Percentiles rank a stretch among this genome's conserved stretches.
phyloP scores from a whole-genome alignment of 2,113 vertebrate species.

The Buteo buteo region DNA sequence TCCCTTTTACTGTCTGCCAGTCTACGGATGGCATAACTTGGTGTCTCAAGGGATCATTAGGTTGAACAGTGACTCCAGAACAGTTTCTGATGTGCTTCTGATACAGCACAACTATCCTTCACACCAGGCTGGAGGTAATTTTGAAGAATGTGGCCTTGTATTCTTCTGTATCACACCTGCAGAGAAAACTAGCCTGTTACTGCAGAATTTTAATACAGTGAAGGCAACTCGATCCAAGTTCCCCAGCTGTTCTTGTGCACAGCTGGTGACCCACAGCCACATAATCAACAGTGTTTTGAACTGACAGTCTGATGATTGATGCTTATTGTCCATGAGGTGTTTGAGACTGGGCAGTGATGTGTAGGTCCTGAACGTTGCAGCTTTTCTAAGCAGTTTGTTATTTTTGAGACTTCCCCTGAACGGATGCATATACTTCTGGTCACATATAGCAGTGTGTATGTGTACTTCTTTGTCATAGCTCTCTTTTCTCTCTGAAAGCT shows the following conservation, averaged over 20 bases:
- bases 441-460: neutral
- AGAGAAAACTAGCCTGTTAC: neutral
- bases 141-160: neutral
- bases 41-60: neutral
- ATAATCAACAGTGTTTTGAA: neutral
- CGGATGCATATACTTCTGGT: rapidly evolving
- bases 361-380: neutral
- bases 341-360: neutral
- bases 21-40: neutral
- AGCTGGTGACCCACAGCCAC: neutral
- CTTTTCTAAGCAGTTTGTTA: neutral
- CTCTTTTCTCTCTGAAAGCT: neutral
- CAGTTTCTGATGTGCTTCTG: neutral
- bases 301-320: neutral
- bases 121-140: neutral
- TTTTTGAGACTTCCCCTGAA: neutral
- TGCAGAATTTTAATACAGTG: neutral
- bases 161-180: neutral
- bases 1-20: neutral
- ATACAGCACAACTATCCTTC: neutral
- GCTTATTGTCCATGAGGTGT: neutral
- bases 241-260: neutral
- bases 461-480: neutral
- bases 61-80: neutral
- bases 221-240: neutral